A percentile compares a stretch with the other conserved stretches of the same genome.
These are phyloP conservation scores for Rhynchotus rufescens DNA, from an alignment of 2,797 vertebrate species.

Conservation along the genomic window DNA sequence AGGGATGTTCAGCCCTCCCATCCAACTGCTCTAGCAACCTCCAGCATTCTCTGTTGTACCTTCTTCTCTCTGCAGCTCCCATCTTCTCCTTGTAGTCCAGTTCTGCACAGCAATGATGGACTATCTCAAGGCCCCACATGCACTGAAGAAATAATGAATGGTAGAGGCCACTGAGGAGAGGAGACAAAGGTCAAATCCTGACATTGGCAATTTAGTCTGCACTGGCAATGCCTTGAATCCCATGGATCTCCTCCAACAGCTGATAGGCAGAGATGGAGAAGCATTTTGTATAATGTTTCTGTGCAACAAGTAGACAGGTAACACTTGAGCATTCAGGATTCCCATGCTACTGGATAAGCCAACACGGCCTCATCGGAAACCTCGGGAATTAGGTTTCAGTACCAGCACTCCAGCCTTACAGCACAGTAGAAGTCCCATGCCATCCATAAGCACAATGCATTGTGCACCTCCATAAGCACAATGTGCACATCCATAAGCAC, in stretches of 20 bases:
- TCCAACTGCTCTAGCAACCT: not conserved
- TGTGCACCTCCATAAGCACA: no score
- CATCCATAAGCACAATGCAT: not conserved
- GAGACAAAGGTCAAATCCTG: not conserved
- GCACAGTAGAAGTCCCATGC: not conserved
- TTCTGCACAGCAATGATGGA: not conserved
- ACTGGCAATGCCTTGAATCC: not conserved
- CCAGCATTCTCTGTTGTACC: not conserved
- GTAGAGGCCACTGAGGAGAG: not conserved
- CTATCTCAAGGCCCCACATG: not conserved
- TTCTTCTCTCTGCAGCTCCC: not conserved
- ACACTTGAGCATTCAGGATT: not conserved
- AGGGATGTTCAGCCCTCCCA: not conserved
- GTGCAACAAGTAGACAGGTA: not conserved
- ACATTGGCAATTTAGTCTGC: not conserved
- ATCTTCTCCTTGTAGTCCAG: not conserved
- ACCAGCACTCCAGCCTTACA: not conserved
- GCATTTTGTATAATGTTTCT: not conserved
- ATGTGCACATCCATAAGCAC: accelerated
- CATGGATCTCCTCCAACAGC: not conserved
- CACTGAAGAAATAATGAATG: not conserved
- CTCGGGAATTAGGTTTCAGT: not conserved
- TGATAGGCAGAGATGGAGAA: not conserved
- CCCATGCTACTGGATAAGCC: not conserved
- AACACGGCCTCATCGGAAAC: not conserved